Evolutionary conservation across 2,797 vertebrate species (phyloP).

Genomic region (Acomys russatus): DNA sequence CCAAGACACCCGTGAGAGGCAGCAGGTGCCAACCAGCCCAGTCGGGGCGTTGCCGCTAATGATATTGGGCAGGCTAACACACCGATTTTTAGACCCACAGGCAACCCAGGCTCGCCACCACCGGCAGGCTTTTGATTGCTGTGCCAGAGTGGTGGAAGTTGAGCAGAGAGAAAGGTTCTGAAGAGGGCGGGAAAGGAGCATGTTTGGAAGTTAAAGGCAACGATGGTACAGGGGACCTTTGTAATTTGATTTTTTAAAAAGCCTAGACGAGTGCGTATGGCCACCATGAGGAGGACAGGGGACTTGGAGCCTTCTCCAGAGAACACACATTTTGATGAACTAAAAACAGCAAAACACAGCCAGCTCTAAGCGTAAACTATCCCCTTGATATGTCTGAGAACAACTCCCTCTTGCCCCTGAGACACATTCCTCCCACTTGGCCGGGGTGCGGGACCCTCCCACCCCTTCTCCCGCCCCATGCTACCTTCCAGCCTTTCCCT

Average conservation of each 20-base stretch:
- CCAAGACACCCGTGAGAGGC: not conserved
- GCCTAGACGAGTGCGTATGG: not conserved
- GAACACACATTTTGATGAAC: not conserved
- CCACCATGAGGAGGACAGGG: not conserved
- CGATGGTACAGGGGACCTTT: not conserved
- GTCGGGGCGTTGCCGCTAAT: not conserved
- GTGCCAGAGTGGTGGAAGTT: not conserved
- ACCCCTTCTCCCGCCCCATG: too few species aligned
- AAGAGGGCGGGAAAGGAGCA: not conserved
- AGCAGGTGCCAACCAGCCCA: not conserved
- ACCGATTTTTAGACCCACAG: not conserved
- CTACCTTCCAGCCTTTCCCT: not conserved
- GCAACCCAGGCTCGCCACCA: not conserved
- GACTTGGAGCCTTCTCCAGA: not conserved
- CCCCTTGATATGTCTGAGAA: not conserved
- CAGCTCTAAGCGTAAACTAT: not conserved
- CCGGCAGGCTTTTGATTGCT: not conserved
- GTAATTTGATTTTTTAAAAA: not conserved
- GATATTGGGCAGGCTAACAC: not conserved
- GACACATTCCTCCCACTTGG: not conserved
- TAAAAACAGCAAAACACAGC: not conserved
- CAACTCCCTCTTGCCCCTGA: not conserved
- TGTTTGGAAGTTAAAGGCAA: not conserved
- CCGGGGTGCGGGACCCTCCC: not conserved
- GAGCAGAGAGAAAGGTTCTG: not conserved